Conservation (phyloP, 2,113 vertebrate species). For the Neodon shergylaensis region DNA sequence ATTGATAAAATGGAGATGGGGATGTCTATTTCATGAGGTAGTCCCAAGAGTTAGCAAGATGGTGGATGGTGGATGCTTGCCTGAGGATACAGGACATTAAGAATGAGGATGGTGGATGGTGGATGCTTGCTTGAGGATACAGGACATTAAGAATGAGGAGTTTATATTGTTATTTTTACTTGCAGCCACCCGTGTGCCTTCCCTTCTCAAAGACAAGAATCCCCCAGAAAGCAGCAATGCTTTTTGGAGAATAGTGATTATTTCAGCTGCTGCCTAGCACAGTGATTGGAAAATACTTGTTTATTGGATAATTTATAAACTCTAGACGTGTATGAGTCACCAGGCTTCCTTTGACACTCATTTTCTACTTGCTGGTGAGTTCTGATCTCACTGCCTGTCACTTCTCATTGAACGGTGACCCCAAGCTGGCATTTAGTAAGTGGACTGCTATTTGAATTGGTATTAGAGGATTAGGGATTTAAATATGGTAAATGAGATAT, state of each 20-base stretch:
- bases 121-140: neutral
- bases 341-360: conserved; percentile 47
- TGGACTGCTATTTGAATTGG: conserved; percentile 45
- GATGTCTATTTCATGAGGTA: neutral
- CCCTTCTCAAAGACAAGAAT: neutral
- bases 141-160: conserved; percentile 26
- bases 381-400: conserved; percentile 24
- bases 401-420: conserved; percentile 48
- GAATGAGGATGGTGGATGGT: neutral
- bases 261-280: neutral
- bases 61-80: neutral
- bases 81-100: conserved; percentile 1
- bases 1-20: conserved; percentile 6
- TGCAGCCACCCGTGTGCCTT: neutral
- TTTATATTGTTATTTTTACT: neutral
- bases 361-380: conserved; percentile 21
- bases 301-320: conserved; percentile 63
- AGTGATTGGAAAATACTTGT: conserved; percentile 55
- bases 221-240: conserved; percentile 6
- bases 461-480: conserved; percentile 57
- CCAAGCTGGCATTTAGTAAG: neutral
- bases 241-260: conserved; percentile 40
- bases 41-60: conserved; percentile 8
- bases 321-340: neutral
- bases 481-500: conserved; percentile 34